These are phyloP conservation scores for Thysanoteuthis rhombus DNA, from an alignment of 2,888 invertebrate genomes.

Conservation along the genomic window DNA sequence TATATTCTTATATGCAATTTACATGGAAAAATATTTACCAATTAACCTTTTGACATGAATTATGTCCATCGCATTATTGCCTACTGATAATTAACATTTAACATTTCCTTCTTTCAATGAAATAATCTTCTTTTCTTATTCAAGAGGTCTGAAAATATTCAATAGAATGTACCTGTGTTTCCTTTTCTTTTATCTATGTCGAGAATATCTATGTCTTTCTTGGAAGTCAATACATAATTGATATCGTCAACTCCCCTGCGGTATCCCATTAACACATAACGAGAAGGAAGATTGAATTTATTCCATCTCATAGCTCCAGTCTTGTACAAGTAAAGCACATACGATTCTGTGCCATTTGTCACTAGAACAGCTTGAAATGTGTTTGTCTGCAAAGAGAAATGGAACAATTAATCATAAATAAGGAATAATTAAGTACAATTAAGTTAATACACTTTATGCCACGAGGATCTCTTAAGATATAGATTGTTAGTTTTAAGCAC, in stretches of 20 bases:
- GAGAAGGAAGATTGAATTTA: background rate
- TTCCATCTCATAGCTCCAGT: conserved; percentile 51
- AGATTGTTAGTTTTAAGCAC: too few species aligned
- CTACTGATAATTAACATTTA: too few species aligned
- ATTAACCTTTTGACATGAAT: too few species aligned
- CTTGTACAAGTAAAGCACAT: conserved; percentile 93
- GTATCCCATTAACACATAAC: background rate
- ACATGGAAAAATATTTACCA: too few species aligned
- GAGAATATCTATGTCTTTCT: background rate
- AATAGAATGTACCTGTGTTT: background rate
- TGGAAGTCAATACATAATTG: conserved; percentile 25
- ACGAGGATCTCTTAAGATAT: too few species aligned
- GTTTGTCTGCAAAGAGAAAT: conserved; percentile 77
- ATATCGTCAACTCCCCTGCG: background rate
- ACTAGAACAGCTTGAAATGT: conserved; percentile 95
- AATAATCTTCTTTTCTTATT: too few species aligned
- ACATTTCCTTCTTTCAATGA: too few species aligned
- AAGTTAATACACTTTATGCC: too few species aligned
- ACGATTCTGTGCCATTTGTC: conserved; percentile 92
- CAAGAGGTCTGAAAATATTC: background rate
- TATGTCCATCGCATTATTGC: too few species aligned
- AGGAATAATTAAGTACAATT: background rate
- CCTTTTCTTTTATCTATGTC: background rate
- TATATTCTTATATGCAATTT: too few species aligned
- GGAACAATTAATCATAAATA: background rate